Evolutionary conservation across 2,888 invertebrate genomes (phyloP), one percentile per base, ranked within the genome.

Genomic region (Amphipoea oculea): DNA sequence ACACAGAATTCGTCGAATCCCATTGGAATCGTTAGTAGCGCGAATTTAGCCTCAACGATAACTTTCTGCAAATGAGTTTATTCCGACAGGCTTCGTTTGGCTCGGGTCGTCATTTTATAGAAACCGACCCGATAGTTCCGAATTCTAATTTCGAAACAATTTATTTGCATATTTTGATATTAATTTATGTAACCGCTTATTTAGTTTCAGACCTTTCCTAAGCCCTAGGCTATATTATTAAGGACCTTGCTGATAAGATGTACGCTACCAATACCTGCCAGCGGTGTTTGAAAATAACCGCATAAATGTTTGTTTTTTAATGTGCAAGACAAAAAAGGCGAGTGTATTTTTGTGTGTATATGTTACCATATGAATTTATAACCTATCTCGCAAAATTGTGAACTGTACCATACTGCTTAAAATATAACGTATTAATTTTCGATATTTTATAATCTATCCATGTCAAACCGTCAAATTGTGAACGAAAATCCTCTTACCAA

Each of bases 51-150:
- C 68, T 70, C 66, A 29, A 51, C 76, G 68, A 76, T 71, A 78
- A 82, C 73, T 83, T 86, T 66, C 78, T 65, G 68, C 67, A 73
- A 88, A 86, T 86, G 74, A 78, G 76, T 86, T 86, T 78, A 83
- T 82, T 78, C 78, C 67, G 62, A 51, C 65, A 40, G 42, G 76
- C 71, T 76, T 76, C 65, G 77, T 78, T 83, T 79, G 76, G 69
- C 71, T 54, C 54, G 68, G 79, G 29, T 71, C 54, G 72, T 76
- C 76, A 82, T 79, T 79, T 79, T 74, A 81, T 57, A 68, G 76
- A 75, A 73, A 78, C 73, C 75, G 74, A 67, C 60, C 81, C 66
- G 14, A 71, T 81, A 84, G 74, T 74, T 69, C 57, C 62, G 6
- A 45, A 76, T 74, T 76, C 81, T 73, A 84, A 84, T 78, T 84